A percentile compares a stretch with the other conserved stretches of the same genome.
Conservation (phyloP, 1,140 invertebrate genomes). For the Kradibia gibbosae region DNA sequence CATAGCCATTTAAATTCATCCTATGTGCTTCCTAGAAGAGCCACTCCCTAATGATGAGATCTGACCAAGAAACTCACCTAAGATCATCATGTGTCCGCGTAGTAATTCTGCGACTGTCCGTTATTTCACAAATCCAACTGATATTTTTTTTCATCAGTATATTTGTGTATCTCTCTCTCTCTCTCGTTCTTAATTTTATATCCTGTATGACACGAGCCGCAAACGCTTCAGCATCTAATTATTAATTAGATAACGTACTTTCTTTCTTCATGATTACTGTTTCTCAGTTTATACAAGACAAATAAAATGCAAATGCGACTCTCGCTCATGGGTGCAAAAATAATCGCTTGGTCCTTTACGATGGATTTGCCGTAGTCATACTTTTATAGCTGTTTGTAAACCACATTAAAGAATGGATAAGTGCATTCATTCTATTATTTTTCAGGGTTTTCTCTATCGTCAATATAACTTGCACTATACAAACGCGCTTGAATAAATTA, state of each 20-base stretch:
- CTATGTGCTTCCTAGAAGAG: conserved; percentile 65
- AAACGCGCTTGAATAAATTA: too few species aligned
- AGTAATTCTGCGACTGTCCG: conserved; percentile 6
- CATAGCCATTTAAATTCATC: conserved; percentile 61
- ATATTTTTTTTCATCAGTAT: neutral
- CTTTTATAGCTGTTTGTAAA: too few species aligned
- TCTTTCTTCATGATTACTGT: too few species aligned
- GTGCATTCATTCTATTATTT: neutral
- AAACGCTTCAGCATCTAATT: neutral
- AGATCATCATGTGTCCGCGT: conserved; percentile 46
- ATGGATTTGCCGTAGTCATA: neutral
- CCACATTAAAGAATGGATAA: too few species aligned
- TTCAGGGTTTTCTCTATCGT: too few species aligned
- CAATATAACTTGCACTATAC: too few species aligned
- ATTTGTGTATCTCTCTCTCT: neutral
- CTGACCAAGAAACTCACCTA: conserved; percentile 57
- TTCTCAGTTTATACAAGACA: neutral
- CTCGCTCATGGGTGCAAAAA: neutral
- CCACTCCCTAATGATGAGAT: conserved; percentile 63
- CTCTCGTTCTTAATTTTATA: too few species aligned
- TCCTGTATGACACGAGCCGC: neutral
- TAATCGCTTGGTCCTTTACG: neutral
- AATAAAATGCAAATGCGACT: neutral
- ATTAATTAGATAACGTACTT: neutral
- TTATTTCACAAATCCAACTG: conserved; percentile 29